Evolutionary conservation across 2,797 vertebrate genomes (phyloP).

Genomic region (Micrastur ruficollis): DNA sequence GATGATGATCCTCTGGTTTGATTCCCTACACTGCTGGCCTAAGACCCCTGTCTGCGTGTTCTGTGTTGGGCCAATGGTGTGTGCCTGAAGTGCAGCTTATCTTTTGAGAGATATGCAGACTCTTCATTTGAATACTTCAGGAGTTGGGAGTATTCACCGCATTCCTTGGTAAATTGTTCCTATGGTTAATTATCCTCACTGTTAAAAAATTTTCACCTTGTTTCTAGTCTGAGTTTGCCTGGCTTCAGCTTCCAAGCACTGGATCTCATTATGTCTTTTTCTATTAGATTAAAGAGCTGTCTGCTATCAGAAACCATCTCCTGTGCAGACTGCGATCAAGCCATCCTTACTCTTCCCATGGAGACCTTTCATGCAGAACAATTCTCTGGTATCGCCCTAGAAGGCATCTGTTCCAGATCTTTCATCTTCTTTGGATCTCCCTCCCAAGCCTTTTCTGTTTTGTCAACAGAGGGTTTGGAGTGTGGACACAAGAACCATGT

Average conservation of each 20-base stretch:
- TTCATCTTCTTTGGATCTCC: background rate
- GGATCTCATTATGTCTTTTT: background rate
- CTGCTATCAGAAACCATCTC: conserved; percentile 15
- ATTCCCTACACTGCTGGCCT: background rate
- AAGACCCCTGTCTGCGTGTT: background rate
- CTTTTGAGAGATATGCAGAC: conserved; percentile 39
- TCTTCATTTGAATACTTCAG: conserved; percentile 38
- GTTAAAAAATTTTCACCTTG: conserved; percentile 16
- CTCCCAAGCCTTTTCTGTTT: background rate
- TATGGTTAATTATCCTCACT: conserved; percentile 34
- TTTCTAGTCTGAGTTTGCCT: conserved; percentile 51
- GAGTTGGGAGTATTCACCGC: conserved; percentile 20
- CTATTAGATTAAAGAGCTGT: conserved; percentile 6
- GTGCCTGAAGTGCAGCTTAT: conserved; percentile 2
- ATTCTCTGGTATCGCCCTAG: background rate
- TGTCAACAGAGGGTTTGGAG: background rate
- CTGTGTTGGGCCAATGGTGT: background rate
- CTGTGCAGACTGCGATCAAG: background rate
- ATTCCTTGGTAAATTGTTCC: conserved; percentile 52
- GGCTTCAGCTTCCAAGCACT: conserved; percentile 29
- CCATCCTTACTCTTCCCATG: background rate
- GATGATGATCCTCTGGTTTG: background rate
- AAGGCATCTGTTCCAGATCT: background rate
- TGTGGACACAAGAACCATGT: background rate
- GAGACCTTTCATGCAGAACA: background rate